Evolutionary conservation across 2,113 vertebrate species (phyloP).

Genomic region (Pluvianellus socialis): DNA sequence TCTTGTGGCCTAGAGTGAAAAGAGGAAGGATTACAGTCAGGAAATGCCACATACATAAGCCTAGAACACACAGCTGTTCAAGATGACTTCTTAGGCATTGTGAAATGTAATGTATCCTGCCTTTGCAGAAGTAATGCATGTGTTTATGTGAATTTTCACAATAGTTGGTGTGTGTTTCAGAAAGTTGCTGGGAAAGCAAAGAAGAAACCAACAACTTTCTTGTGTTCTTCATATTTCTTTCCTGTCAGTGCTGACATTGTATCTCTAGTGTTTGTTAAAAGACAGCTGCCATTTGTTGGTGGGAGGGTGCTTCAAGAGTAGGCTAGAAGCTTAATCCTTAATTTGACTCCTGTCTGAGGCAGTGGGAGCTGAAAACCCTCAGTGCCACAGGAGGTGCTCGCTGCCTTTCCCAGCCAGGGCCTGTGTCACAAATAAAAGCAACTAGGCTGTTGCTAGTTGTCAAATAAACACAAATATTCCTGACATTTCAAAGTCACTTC

Average conservation of each 20-base stretch:
- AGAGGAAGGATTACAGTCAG: conserved; percentile 69
- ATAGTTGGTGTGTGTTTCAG: background rate
- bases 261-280: background rate
- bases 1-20: conserved; percentile 44
- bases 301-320: background rate
- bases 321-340: background rate
- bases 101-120: background rate
- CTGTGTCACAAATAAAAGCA: background rate
- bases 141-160: conserved; percentile 13
- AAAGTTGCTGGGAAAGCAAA: conserved; percentile 2
- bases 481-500: background rate
- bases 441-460: background rate
- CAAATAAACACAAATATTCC: background rate
- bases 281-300: background rate
- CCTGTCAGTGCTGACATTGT: background rate
- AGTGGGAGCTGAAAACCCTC: background rate
- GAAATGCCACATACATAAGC: conserved; percentile 55
- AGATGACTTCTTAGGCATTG: conserved; percentile 10
- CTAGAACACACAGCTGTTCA: conserved; percentile 46
- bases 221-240: background rate
- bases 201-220: background rate
- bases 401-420: background rate
- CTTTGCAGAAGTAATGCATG: background rate
- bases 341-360: background rate
- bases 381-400: background rate